These are phyloP conservation scores for Harpagus bidentatus DNA, from an alignment of 2,113 vertebrate genomes.

Conservation along the genomic window DNA sequence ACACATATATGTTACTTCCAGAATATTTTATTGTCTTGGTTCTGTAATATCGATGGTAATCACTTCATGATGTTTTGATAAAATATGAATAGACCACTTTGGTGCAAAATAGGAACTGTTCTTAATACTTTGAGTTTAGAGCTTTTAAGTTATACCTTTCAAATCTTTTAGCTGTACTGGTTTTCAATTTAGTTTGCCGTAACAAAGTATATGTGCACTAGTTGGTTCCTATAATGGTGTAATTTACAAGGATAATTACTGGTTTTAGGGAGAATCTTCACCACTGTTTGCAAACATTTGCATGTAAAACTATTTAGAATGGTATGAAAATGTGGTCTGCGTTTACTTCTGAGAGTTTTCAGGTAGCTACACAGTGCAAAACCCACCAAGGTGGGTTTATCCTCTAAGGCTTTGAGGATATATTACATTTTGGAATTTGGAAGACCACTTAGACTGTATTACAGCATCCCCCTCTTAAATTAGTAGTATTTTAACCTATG, in stretches of 20 bases:
- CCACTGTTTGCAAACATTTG: not conserved
- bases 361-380: not conserved
- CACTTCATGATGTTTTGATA: not conserved
- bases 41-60: not conserved
- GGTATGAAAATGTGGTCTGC: not conserved
- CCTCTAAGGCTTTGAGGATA: not conserved
- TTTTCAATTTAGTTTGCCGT: not conserved
- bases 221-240: not conserved
- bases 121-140: not conserved
- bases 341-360: not conserved
- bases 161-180: not conserved
- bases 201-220: not conserved
- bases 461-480: not conserved
- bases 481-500: not conserved
- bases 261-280: not conserved
- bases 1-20: not conserved
- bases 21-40: not conserved
- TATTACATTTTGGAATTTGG: not conserved
- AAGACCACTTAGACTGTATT: not conserved
- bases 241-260: not conserved
- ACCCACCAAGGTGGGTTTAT: not conserved
- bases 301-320: not conserved
- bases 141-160: not conserved
- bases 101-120: not conserved
- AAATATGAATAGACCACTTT: not conserved